These are phyloP conservation scores for Clarias platycephalus DNA, from an alignment of 2,797 vertebrate species.

Conservation along the genomic window DNA sequence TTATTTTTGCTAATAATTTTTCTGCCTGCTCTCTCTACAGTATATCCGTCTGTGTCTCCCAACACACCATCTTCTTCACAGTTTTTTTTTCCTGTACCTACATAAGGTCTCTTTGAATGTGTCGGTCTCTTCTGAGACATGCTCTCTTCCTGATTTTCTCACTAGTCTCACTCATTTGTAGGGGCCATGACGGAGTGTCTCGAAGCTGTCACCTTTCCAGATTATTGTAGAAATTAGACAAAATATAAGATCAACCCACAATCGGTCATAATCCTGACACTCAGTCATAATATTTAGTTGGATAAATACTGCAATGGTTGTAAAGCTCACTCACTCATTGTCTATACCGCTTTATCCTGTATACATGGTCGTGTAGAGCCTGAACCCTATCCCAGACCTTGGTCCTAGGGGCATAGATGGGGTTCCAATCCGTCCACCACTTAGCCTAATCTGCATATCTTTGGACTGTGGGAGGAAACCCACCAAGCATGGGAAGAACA, in stretches of 20 bases:
- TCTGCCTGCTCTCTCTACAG: constrained; percentile 36
- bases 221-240: constrained; percentile 6
- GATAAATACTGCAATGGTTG: background rate
- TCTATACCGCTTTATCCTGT: too few species aligned
- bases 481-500: too few species aligned
- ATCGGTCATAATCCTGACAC: background rate
- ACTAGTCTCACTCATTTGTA: background rate
- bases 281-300: background rate
- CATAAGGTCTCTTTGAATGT: background rate
- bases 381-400: too few species aligned
- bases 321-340: background rate
- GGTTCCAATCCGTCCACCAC: too few species aligned
- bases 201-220: background rate
- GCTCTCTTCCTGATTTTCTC: constrained; percentile 6
- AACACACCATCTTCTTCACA: constrained; percentile 21
- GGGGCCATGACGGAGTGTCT: background rate
- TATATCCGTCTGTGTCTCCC: constrained; percentile 32
- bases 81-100: background rate
- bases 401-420: too few species aligned
- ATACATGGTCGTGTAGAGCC: too few species aligned
- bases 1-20: background rate
- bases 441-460: too few species aligned
- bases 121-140: background rate
- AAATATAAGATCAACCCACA: constrained; percentile 3
- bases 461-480: too few species aligned